Evolutionary conservation across 35 echinoderm and acorn worm species (phyloP).

Genomic region (Lytechinus pictus): DNA sequence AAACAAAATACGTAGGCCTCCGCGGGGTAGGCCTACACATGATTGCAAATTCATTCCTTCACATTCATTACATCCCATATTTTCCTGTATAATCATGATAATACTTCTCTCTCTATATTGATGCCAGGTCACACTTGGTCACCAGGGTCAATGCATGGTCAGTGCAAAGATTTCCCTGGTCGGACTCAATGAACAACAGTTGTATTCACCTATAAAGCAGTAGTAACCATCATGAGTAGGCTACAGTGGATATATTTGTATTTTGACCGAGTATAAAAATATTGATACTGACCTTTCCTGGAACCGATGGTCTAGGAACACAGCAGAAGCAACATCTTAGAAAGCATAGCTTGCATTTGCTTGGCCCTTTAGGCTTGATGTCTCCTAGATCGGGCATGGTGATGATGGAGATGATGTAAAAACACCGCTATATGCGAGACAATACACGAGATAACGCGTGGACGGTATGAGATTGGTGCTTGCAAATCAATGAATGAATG

Average conservation of each 20-base stretch:
- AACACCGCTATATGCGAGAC: neutral
- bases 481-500: neutral
- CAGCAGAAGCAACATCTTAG: conserved; percentile 45
- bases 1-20: too few species aligned
- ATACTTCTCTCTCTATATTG: neutral
- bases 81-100: too few species aligned
- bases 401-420: neutral
- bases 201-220: neutral
- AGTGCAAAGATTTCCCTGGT: too few species aligned
- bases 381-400: conserved; percentile 45
- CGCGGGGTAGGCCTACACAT: too few species aligned
- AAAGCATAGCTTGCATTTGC: conserved; percentile 40
- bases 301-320: conserved; percentile 35
- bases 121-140: neutral
- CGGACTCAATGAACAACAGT: too few species aligned
- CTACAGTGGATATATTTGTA: neutral
- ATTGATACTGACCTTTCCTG: conserved; percentile 18
- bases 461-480: neutral
- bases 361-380: conserved; percentile 29
- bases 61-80: too few species aligned
- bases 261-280: neutral
- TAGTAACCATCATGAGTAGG: neutral
- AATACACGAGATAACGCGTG: neutral
- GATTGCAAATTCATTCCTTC: too few species aligned
- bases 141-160: too few species aligned